Percentiles rank a stretch among this genome's conserved stretches.
Evolutionary conservation across 2,888 invertebrate species (phyloP).

Genomic region (Caenorhabditis sp.): DNA sequence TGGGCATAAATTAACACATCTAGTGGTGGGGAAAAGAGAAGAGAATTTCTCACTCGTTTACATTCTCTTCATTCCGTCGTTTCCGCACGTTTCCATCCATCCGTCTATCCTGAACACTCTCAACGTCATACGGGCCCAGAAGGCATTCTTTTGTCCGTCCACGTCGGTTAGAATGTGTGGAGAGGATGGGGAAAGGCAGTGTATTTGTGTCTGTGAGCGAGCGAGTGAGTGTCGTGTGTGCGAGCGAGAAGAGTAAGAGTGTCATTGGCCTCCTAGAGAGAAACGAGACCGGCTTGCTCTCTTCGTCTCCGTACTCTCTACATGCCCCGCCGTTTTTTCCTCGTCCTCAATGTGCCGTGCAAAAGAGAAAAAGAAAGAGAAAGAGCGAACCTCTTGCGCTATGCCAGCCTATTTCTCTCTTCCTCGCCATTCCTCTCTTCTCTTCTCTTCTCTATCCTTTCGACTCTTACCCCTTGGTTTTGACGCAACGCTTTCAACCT

Average conservation of each 20-base stretch:
- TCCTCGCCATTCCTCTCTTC: neutral
- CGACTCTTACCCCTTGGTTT: no score
- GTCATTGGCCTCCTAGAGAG: neutral
- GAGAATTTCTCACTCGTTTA: no score
- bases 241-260: constrained; percentile 1
- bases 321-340: no score
- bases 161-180: constrained; percentile 3
- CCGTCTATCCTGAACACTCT: neutral
- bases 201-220: constrained; percentile 10
- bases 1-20: no score
- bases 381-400: neutral
- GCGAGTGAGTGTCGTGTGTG: constrained; percentile 1
- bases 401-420: neutral
- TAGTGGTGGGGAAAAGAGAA: no score
- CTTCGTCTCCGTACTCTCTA: no score
- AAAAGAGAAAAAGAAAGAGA: no score
- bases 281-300: neutral
- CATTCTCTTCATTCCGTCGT: no score
- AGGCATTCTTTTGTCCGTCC: neutral
- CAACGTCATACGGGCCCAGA: neutral
- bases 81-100: neutral
- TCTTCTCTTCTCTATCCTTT: neutral
- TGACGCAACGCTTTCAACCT: constrained; percentile 3
- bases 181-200: neutral
- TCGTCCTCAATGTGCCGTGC: no score